A percentile compares a stretch with the other conserved stretches of the same genome.
phyloP scores from a whole-genome alignment of 2,888 invertebrate genomes.

The Zhuqinia jingwanae region DNA sequence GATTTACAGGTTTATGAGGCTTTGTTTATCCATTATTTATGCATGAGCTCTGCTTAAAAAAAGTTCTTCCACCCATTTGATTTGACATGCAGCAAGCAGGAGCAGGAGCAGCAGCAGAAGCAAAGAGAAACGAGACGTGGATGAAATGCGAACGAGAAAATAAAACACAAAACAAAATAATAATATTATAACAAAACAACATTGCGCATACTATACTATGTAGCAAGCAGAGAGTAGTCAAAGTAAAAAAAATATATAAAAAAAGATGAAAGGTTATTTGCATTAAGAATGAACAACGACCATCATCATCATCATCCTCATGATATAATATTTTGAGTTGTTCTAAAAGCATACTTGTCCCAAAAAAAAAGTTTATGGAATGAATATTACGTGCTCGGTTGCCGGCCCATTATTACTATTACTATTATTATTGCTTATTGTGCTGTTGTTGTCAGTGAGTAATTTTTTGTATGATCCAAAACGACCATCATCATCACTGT shows the following conservation, averaged over 20 bases:
- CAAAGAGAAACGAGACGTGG: conserved; percentile 43
- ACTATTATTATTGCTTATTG: conserved; percentile 42
- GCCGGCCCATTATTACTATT: conserved; percentile 40
- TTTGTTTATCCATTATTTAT: conserved; percentile 72
- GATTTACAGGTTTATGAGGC: conserved; percentile 70
- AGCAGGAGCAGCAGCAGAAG: too few relatives aligned
- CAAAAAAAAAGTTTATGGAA: conserved; percentile 46
- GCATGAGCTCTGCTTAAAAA: conserved; percentile 70
- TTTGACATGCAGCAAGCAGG: conserved; percentile 65
- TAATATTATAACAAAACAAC: neutral
- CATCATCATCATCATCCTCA: neutral
- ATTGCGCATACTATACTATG: neutral
- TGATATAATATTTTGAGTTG: conserved; percentile 34
- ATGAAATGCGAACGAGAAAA: conserved; percentile 51
- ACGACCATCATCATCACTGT: neutral
- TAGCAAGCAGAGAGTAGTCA: neutral
- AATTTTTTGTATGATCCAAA: conserved; percentile 56
- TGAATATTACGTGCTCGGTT: conserved; percentile 30
- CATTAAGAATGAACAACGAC: conserved; percentile 42
- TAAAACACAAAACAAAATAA: too few relatives aligned
- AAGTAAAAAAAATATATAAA: neutral
- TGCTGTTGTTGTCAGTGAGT: conserved; percentile 55
- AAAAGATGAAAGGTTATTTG: conserved; percentile 61
- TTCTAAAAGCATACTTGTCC: conserved; percentile 35
- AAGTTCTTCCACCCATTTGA: conserved; percentile 69